A percentile compares a stretch with the other conserved stretches of the same genome.
Conservation (phyloP, 2,113 vertebrate species). For the Isichthys henryi region DNA sequence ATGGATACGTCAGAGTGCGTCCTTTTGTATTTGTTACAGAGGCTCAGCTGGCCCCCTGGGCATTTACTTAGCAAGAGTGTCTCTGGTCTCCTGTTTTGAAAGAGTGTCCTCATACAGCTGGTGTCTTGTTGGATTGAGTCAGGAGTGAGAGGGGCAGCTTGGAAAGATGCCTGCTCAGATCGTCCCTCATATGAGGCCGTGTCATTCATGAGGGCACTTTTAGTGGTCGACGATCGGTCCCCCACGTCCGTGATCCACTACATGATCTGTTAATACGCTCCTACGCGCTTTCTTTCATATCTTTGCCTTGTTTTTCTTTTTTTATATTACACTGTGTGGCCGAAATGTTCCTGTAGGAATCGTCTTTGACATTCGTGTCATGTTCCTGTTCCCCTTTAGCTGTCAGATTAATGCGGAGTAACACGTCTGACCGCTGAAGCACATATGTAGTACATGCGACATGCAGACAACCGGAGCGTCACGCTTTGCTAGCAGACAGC, state of each 20-base stretch:
- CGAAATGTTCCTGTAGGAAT: not conserved
- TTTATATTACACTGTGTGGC: not conserved
- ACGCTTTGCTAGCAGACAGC: not conserved
- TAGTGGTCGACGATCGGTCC: not conserved
- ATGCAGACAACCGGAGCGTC: not conserved
- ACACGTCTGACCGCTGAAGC: not conserved
- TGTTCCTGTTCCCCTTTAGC: not conserved
- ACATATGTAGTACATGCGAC: not conserved
- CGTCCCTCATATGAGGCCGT: not conserved
- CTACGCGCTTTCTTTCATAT: not conserved
- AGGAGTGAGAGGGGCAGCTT: not conserved
- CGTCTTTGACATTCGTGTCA: not conserved
- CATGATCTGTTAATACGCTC: not conserved
- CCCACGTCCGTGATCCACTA: not conserved
- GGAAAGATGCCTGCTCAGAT: not conserved
- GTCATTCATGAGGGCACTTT: not conserved
- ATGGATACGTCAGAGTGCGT: not conserved
- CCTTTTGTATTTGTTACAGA: not conserved
- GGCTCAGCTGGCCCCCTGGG: not conserved
- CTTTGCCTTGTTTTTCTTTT: not conserved
- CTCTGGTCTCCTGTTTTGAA: not conserved
- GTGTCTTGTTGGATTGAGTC: not conserved
- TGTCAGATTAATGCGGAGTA: not conserved
- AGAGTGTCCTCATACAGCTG: not conserved
- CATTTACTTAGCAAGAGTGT: not conserved